phyloP scores from a whole-genome alignment of 2,797 vertebrate genomes.

The Leptoclinus maculatus region DNA sequence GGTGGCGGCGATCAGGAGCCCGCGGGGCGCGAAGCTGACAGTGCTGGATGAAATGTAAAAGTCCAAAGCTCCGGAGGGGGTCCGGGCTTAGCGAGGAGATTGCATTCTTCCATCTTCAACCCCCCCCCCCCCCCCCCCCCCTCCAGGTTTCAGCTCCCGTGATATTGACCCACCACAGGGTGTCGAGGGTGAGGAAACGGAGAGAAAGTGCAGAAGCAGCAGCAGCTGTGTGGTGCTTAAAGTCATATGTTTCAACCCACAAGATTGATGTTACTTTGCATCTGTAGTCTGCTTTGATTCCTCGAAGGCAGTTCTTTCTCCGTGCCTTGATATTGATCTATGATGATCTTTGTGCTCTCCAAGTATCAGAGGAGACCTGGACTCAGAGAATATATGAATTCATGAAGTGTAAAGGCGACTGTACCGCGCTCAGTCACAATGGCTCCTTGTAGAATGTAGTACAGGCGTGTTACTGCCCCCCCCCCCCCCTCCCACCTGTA shows the following conservation, averaged over 20 bases:
- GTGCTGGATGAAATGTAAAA: conserved; percentile 61
- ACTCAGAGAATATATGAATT: conserved; percentile 54
- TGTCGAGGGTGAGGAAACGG: conserved; percentile 25
- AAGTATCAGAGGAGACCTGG: conserved; percentile 40
- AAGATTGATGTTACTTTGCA: conserved; percentile 14
- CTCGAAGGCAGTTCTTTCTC: conserved; percentile 5
- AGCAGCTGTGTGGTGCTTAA: conserved; percentile 25
- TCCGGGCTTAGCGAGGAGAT: conserved; percentile 61
- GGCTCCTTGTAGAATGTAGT: conserved; percentile 30
- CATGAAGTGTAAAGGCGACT: conserved; percentile 58
- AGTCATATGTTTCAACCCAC: conserved; percentile 26
- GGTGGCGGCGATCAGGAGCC: conserved; percentile 30
- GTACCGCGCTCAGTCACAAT: conserved; percentile 21
- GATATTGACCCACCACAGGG: conserved; percentile 62
- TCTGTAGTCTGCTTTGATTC: conserved; percentile 20
- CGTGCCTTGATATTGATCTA: conserved; percentile 28
- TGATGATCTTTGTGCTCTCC: conserved; percentile 33
- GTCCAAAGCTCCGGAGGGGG: conserved; percentile 63
- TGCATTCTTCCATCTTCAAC: conserved; percentile 71
- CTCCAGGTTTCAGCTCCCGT: conserved; percentile 49
- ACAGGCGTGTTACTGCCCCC: conserved; percentile 48
- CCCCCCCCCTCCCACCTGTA: background rate
- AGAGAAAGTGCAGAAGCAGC: conserved; percentile 28
- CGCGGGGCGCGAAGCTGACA: conserved; percentile 46
- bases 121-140: background rate